Conservation (phyloP, 2,797 vertebrate genomes). For the Bucorvus abyssinicus region DNA sequence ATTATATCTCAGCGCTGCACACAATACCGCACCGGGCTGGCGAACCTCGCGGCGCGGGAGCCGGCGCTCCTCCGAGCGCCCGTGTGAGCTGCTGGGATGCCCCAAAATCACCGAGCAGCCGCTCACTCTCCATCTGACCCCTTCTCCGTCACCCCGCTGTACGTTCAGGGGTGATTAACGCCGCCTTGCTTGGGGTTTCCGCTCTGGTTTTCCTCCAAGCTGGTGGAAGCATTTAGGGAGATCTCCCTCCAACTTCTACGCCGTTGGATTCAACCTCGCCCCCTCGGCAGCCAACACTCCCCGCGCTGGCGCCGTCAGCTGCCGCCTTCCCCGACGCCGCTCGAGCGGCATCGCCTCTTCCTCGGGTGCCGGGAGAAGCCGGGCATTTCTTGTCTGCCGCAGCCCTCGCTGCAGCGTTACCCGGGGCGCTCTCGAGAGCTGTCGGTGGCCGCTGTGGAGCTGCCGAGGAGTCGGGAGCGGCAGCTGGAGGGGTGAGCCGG, state of each 20-base stretch:
- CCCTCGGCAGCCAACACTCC: neutral
- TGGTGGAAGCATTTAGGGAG: neutral
- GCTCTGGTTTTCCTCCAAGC: neutral
- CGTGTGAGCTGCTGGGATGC: accelerated
- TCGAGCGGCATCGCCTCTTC: neutral
- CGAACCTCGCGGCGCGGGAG: neutral
- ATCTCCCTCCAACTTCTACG: accelerated
- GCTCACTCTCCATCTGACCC: neutral
- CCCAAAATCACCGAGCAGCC: neutral
- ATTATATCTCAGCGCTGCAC: neutral
- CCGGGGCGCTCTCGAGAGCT: neutral
- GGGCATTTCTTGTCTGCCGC: neutral
- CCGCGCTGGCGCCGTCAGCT: accelerated
- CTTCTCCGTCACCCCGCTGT: accelerated
- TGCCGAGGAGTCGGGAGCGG: neutral
- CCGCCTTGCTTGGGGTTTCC: neutral
- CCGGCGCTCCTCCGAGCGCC: accelerated
- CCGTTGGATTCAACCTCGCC: neutral
- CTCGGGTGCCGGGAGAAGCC: neutral
- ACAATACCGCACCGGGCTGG: neutral
- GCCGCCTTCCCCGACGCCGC: accelerated
- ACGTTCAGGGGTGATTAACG: neutral
- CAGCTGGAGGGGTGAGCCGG: neutral
- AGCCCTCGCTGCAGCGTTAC: accelerated
- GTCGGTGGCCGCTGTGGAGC: accelerated